Percentiles rank a stretch among this genome's conserved stretches.
Conservation (phyloP, 2,113 vertebrate species). For the Acrocephalus kingi region DNA sequence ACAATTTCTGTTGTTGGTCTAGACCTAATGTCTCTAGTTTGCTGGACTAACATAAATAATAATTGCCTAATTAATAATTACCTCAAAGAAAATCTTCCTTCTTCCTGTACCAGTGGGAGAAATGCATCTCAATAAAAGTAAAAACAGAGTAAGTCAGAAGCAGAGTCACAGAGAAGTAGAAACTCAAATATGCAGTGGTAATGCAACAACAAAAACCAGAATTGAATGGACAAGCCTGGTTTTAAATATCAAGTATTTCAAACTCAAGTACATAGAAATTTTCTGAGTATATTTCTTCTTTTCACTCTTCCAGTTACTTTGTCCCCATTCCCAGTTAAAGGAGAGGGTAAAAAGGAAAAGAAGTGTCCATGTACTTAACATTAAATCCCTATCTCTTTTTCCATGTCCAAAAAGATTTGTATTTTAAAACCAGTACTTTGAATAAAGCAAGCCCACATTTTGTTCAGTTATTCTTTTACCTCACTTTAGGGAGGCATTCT, state of each 20-base stretch:
- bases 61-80: not conserved
- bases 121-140: not conserved
- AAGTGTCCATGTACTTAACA: not conserved
- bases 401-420: not conserved
- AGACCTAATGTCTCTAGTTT: slow-evolving; percentile 13
- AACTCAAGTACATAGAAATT: not conserved
- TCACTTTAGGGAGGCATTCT: not conserved
- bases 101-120: not conserved
- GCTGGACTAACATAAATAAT: not conserved
- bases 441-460: not conserved
- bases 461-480: not conserved
- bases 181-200: not conserved
- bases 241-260: not conserved
- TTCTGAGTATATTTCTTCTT: not conserved
- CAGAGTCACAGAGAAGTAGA: not conserved
- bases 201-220: not conserved
- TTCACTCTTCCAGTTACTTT: not conserved
- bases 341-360: not conserved
- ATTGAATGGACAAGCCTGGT: not conserved
- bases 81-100: not conserved
- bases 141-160: not conserved
- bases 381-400: not conserved
- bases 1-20: not conserved
- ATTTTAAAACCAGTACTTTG: not conserved
- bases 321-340: not conserved